Base-by-base conservation (phyloP, 2,113 vertebrate species). In the Recurvirostra avosetta region DNA sequence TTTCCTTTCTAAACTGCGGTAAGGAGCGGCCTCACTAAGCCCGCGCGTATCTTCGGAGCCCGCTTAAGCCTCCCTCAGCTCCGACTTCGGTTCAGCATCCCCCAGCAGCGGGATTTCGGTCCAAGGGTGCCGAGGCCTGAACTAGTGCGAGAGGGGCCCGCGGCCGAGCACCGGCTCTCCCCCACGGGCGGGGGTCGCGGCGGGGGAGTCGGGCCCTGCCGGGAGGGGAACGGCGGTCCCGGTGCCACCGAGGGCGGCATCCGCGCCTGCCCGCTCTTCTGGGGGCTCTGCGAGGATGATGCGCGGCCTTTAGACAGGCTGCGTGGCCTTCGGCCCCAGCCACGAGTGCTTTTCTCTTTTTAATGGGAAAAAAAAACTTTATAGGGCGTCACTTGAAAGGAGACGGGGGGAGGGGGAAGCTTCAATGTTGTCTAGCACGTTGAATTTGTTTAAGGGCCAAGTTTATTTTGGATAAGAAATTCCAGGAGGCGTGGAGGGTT, bases 401-500 rank as follows among this genome's bases (percentile, higher is more conserved):
- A 94, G 93, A 92, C 34, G 61, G 95, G 94, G 91, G 95, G 95
- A 96, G 94, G 94, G 95, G 96, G 86, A 93, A 92, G 86, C 40
- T 96, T 96, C 88, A 65, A 94, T 96, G 95, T 92, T 94, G 97
- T 97, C 97, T 96, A 96, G 97, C 97, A 96, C 96, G 68, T 97
- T 84, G 94, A 15, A 96, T 97, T 97, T 97, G 97, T 96, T 96
- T 96, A 96, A 97, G 97, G 97, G 95, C 97, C 97, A 95, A 96
- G 95, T 95, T 94, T 95, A 95, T 94, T 94, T 93, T 95, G 94
- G 94, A 95, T 94, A 94, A 95, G 96, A 95, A 92, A 94, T 93
- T 95, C 90, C 83, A 95, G 96, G 94, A 96, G 92, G 96, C 90
- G 92, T 91, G 95, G 92, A 94, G 88, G 95, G 96, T 97, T 96